phyloP scores from a whole-genome alignment of 2,113 vertebrate genomes.

The Colinus virginianus region DNA sequence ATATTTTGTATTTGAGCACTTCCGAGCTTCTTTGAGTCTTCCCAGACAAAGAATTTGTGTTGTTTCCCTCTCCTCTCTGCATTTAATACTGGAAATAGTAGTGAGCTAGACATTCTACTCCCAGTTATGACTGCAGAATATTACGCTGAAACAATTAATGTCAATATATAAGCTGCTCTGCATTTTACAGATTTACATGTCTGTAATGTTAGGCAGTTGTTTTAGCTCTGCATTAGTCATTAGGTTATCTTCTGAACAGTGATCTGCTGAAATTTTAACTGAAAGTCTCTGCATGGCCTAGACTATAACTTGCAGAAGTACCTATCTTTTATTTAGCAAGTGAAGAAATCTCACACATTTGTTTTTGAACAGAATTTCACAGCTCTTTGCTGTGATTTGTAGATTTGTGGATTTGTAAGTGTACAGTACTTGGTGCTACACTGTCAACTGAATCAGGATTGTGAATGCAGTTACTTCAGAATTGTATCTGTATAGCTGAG shows the following conservation, averaged over 20 bases:
- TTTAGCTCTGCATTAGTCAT: not conserved
- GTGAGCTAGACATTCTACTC: not conserved
- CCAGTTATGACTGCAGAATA: not conserved
- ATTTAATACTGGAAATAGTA: not conserved
- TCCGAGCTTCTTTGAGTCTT: not conserved
- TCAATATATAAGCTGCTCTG: not conserved
- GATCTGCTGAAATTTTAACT: not conserved
- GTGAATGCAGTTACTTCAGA: not conserved
- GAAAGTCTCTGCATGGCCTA: not conserved
- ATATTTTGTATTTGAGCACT: not conserved
- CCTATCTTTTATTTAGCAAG: not conserved
- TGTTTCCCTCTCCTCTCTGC: not conserved
- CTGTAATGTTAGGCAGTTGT: not conserved
- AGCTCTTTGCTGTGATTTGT: no score
- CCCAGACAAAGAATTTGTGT: not conserved
- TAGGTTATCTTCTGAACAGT: not conserved
- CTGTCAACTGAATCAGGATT: not conserved
- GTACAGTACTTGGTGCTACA: fast-evolving
- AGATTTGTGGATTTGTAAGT: not conserved
- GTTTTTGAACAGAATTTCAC: not conserved
- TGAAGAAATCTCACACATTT: not conserved
- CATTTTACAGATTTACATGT: not conserved
- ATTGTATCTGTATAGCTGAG: not conserved
- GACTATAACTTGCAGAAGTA: not conserved
- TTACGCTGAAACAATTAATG: not conserved